Evolutionary conservation across 2,888 invertebrate genomes (phyloP).

Genomic region (Sabatieria punctata): DNA sequence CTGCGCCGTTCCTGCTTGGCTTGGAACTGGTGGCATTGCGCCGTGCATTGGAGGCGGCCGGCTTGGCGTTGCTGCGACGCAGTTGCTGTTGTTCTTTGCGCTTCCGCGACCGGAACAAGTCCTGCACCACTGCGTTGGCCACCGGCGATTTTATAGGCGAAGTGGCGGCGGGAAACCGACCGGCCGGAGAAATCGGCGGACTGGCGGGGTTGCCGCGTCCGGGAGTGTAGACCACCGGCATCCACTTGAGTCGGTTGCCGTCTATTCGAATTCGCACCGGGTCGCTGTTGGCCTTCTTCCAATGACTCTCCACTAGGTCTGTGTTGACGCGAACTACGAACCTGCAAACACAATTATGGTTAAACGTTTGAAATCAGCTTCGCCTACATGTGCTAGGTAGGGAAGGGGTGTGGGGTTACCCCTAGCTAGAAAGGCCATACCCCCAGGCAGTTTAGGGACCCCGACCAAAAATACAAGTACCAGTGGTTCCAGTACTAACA

Average conservation of each 20-base stretch:
- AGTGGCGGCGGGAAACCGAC: neutral
- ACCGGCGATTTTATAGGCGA: neutral
- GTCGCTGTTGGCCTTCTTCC: conserved; percentile 12
- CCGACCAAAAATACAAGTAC: too few relatives aligned
- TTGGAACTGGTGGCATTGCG: too few relatives aligned
- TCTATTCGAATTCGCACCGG: conserved; percentile 16
- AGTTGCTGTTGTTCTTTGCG: neutral
- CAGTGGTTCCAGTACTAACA: too few relatives aligned
- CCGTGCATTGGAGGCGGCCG: too few relatives aligned
- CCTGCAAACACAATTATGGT: conserved; percentile 3
- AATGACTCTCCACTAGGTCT: conserved; percentile 13
- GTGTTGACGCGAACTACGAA: conserved; percentile 12
- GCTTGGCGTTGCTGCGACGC: too few relatives aligned
- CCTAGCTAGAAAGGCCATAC: too few relatives aligned
- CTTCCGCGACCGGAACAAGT: neutral
- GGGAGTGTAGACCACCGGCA: conserved; percentile 6
- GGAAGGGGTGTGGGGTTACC: too few relatives aligned
- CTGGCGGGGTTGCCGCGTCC: neutral
- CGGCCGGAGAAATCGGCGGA: neutral
- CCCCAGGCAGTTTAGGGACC: too few relatives aligned
- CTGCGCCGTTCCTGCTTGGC: too few relatives aligned
- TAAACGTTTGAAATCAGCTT: too few relatives aligned
- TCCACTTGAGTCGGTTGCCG: conserved; percentile 12
- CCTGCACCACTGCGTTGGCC: neutral
- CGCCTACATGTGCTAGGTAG: too few relatives aligned